These are phyloP conservation scores for Champsocephalus esox DNA, from an alignment of 2,797 vertebrate genomes.

Conservation along the genomic window DNA sequence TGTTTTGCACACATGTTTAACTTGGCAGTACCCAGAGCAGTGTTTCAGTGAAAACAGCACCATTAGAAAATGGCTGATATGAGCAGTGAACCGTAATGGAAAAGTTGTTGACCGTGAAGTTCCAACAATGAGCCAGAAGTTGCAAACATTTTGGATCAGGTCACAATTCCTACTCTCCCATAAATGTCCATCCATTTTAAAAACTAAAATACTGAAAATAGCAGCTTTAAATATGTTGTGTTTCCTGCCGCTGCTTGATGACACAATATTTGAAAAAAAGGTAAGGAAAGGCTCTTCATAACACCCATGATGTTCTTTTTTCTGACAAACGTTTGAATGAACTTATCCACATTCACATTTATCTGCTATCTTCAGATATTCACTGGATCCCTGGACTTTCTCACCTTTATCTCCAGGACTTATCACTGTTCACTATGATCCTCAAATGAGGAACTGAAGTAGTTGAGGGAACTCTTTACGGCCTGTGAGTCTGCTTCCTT, in stretches of 20 bases:
- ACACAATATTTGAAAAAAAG: not conserved
- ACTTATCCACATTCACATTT: not conserved
- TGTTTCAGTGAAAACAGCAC: not conserved
- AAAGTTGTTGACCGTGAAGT: not conserved
- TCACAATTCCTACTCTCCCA: not conserved
- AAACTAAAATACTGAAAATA: not conserved
- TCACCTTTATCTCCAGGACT: not conserved
- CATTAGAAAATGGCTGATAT: not conserved
- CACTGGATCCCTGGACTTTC: too few relatives aligned
- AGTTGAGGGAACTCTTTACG: conserved; percentile 9
- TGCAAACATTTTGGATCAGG: not conserved
- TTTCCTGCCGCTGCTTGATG: not conserved
- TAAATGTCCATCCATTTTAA: not conserved
- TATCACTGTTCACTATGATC: not conserved
- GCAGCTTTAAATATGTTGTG: not conserved
- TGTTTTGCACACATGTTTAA: too few relatives aligned
- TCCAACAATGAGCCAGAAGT: not conserved
- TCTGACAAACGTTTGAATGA: not conserved
- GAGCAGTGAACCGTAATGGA: not conserved
- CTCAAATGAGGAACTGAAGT: conserved; percentile 20
- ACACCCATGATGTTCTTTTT: not conserved
- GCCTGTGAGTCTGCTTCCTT: conserved; percentile 34
- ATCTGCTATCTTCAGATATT: not conserved
- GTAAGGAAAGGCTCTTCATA: not conserved
- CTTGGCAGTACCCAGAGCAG: too few relatives aligned